These are phyloP conservation scores for Bolinopsis microptera DNA, from an alignment of 37 sponge, comb jelly and placozoan genomes.

Conservation along the genomic window DNA sequence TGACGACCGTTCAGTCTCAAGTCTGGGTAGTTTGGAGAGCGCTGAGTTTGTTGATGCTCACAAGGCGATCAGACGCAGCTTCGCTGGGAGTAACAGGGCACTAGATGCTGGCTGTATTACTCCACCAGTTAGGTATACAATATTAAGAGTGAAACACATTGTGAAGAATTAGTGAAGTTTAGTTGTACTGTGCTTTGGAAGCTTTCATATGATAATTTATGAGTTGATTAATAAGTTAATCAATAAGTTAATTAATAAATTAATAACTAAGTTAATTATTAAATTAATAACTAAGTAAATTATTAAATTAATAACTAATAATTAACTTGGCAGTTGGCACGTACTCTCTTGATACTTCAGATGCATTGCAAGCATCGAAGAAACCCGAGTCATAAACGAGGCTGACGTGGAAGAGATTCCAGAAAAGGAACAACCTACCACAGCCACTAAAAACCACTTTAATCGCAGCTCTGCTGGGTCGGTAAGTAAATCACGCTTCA, in stretches of 20 bases:
- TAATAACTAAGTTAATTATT: too few species aligned
- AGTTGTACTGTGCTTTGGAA: too few species aligned
- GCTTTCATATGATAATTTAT: too few species aligned
- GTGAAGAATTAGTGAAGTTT: too few species aligned
- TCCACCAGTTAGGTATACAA: slow-evolving; percentile 15
- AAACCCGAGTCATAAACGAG: slow-evolving; percentile 46
- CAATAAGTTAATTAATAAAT: too few species aligned
- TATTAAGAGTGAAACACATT: neutral
- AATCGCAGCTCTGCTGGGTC: neutral
- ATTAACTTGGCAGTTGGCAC: too few species aligned
- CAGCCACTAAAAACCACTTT: neutral
- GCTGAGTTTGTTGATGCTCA: slow-evolving; percentile 15
- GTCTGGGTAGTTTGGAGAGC: slow-evolving; percentile 17
- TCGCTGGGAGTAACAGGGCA: neutral
- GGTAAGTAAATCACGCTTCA: neutral
- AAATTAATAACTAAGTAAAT: too few species aligned
- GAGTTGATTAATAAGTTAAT: too few species aligned
- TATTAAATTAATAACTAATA: too few species aligned
- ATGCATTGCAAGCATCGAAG: slow-evolving; percentile 51
- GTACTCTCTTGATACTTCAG: too few species aligned
- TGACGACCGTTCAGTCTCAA: slow-evolving; percentile 18
- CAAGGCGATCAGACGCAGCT: neutral
- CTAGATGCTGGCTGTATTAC: slow-evolving; percentile 15
- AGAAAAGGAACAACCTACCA: neutral
- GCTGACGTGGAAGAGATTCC: slow-evolving; percentile 50